Evolutionary conservation across 2,797 vertebrate genomes (phyloP), one percentile per base, ranked within the genome.

Genomic region (Xiphorhynchus erythropygius): DNA sequence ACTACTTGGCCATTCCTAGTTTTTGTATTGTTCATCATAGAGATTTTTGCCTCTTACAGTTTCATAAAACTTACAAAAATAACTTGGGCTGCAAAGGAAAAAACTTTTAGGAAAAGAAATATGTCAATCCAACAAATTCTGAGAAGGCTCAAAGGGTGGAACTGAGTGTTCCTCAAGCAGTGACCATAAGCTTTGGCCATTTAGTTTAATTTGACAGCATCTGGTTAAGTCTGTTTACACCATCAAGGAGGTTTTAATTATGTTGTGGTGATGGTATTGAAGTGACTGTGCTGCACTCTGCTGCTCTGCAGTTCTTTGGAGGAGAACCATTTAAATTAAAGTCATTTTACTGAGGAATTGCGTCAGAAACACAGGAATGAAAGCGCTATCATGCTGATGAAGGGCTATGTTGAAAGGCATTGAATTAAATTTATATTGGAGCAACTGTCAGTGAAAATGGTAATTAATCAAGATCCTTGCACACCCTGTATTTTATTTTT

Each of bases 401-500:
- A 93, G 84, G 44, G 44, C 35, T 90, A 5, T 53, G 46, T 93
- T 90, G 77, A 79, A 81, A 91, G 69, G 39, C 37, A 94, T 73
- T 56, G 39, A 95, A 64, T 52, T 65, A 74, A 97, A 92, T 96
- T 96, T 95, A 75, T 90, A 70, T 82, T 89, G 87, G n/a, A 94
- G 77, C 60, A 91, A 30, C 30, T 93, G 41, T 87, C 55, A 81
- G 81, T 95, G 84, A 35, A 96, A 92, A 76, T 7, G 32, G 82
- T 88, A 82, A 97, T 97, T 94, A 87, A 96, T 96, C 90, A 91
- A 95, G 64, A 81, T 33, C 84, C 35, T 86, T 92, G 49, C 13
- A 50, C 27, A 17, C 11, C 23, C 44, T 57, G 2, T 25, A 77
- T 84, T 84, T 53, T 33, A 33, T 70, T 80, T 93, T 89, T 27